phyloP scores from a whole-genome alignment of 1,140 invertebrate species.

The Diuraphis noxia region DNA sequence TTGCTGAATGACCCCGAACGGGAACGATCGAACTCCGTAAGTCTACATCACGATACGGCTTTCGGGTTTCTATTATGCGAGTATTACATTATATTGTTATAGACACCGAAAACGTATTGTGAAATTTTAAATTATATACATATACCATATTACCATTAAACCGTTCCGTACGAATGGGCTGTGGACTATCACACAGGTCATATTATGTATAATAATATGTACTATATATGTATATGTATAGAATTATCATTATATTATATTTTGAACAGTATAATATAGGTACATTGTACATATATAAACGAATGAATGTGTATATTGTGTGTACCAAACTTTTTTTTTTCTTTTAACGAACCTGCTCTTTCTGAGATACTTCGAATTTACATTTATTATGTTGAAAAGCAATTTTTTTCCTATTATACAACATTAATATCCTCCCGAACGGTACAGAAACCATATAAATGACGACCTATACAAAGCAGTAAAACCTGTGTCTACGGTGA shows the following conservation, averaged over 20 bases:
- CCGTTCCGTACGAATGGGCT: neutral
- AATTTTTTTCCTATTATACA: neutral
- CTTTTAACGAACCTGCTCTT: neutral
- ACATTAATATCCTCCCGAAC: neutral
- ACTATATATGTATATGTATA: neutral
- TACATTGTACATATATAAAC: neutral
- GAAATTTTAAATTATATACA: constrained; percentile 2
- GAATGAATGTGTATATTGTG: neutral
- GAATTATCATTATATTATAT: neutral
- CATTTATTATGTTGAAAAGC: constrained; percentile 17
- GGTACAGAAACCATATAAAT: neutral
- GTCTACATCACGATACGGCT: neutral
- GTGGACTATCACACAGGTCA: neutral
- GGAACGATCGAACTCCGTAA: neutral
- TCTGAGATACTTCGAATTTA: neutral
- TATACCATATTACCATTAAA: neutral
- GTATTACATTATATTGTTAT: neutral
- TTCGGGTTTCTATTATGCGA: neutral
- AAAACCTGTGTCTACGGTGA: constrained; percentile 25
- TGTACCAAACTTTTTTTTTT: neutral
- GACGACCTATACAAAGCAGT: constrained; percentile 5
- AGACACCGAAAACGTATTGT: neutral
- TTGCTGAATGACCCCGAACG: neutral
- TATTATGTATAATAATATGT: neutral
- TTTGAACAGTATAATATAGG: neutral